Evolutionary conservation across 1,140 invertebrate genomes (phyloP).

Genomic region (Dreissena polymorpha): DNA sequence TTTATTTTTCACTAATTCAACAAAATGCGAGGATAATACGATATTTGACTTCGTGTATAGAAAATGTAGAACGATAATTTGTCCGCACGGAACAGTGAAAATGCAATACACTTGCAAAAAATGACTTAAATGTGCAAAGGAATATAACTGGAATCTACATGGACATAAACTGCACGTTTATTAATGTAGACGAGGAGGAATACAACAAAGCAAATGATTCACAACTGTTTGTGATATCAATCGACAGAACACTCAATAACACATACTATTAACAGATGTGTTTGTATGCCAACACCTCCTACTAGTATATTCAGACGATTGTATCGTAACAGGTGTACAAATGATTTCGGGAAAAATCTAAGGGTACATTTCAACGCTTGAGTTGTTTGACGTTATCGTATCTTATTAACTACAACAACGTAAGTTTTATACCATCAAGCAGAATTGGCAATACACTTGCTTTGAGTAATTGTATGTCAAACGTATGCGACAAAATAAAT

Average conservation of each 20-base stretch:
- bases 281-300: constrained; percentile 8
- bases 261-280: background rate
- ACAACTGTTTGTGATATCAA: background rate
- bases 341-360: constrained; percentile 31
- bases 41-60: constrained; percentile 60
- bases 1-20: no score
- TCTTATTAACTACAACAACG: no score
- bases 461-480: no score
- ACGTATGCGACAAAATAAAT: no score
- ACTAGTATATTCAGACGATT: background rate
- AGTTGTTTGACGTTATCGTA: no score
- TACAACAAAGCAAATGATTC: background rate
- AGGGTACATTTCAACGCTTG: constrained; percentile 56
- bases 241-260: background rate
- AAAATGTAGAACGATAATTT: constrained; percentile 50
- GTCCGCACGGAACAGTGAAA: constrained; percentile 15
- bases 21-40: constrained; percentile 43
- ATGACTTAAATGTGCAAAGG: no score
- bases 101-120: background rate
- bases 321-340: constrained; percentile 13
- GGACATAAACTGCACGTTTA: constrained; percentile 5
- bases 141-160: background rate
- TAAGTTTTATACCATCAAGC: no score
- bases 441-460: no score
- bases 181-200: background rate